These are phyloP conservation scores for Glyphotaelius pellucidus DNA, from an alignment of 2,888 invertebrate species.

Conservation along the genomic window DNA sequence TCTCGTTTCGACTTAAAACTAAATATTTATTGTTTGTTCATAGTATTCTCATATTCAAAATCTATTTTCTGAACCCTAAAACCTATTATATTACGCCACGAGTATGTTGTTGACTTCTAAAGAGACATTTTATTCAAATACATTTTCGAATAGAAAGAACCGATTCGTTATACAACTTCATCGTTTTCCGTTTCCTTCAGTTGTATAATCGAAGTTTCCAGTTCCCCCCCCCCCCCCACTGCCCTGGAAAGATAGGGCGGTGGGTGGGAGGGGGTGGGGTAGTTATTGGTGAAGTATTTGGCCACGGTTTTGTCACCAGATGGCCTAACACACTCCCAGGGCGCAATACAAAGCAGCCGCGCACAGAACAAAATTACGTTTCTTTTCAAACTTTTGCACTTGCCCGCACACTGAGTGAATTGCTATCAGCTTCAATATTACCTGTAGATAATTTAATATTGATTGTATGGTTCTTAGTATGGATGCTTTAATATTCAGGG, in stretches of 20 bases:
- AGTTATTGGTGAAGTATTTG: constrained; percentile 2
- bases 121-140: neutral
- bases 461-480: neutral
- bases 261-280: neutral
- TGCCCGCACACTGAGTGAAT: neutral
- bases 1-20: too few species aligned
- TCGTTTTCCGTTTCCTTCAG: neutral
- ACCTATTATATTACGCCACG: too few species aligned
- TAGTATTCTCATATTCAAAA: too few species aligned
- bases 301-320: neutral
- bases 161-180: neutral
- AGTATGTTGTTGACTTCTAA: too few species aligned
- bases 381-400: neutral
- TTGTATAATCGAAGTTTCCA: neutral
- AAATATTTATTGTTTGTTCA: too few species aligned
- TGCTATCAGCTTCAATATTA: neutral
- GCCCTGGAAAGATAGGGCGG: neutral
- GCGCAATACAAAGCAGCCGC: neutral
- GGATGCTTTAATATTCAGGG: neutral
- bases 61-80: too few species aligned
- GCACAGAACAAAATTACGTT: constrained; percentile 2
- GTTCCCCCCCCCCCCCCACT: neutral
- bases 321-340: neutral
- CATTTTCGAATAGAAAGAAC: neutral
- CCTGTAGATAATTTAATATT: neutral